A percentile compares a stretch with the other conserved stretches of the same genome.
Evolutionary conservation across 1,140 invertebrate species (phyloP).

Genomic region (Drosophila setifemur): DNA sequence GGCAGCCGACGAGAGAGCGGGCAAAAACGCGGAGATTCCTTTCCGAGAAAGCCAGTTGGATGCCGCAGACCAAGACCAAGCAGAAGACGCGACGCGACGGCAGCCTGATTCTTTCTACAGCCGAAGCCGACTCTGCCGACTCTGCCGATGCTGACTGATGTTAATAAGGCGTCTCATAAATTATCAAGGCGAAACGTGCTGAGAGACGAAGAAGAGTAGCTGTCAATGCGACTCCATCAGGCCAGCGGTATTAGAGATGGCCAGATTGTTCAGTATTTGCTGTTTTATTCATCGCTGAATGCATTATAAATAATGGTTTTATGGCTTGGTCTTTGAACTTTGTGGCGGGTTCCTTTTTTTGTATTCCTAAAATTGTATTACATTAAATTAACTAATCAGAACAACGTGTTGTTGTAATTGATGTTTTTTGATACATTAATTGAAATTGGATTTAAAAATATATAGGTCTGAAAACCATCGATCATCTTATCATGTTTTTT

Average conservation of each 20-base stretch:
- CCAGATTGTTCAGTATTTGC: not conserved
- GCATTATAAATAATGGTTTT: too few relatives aligned
- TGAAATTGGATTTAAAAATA: too few relatives aligned
- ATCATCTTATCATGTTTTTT: too few relatives aligned
- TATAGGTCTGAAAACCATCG: too few relatives aligned
- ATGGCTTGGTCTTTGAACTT: too few relatives aligned
- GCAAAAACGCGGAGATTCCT: slow-evolving; percentile 66
- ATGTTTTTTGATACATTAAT: too few relatives aligned
- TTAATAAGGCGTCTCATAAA: slow-evolving; percentile 81
- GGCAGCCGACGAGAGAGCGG: slow-evolving; percentile 13
- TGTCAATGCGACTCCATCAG: slow-evolving; percentile 36
- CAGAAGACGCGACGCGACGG: not conserved
- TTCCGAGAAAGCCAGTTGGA: slow-evolving; percentile 70
- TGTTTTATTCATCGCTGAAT: too few relatives aligned
- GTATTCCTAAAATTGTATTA: too few relatives aligned
- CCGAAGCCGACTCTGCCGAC: slow-evolving; percentile 14
- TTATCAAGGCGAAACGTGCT: slow-evolving; percentile 75
- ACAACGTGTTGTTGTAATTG: too few relatives aligned
- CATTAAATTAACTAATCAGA: too few relatives aligned
- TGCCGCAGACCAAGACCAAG: slow-evolving; percentile 27
- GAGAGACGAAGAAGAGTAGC: slow-evolving; percentile 40
- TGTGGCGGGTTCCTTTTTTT: too few relatives aligned
- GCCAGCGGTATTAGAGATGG: slow-evolving; percentile 11
- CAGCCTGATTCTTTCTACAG: slow-evolving; percentile 8
- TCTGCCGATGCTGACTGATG: slow-evolving; percentile 63